Base-by-base conservation (phyloP, 2,888 invertebrate genomes). In the Drosophila picticornis region DNA sequence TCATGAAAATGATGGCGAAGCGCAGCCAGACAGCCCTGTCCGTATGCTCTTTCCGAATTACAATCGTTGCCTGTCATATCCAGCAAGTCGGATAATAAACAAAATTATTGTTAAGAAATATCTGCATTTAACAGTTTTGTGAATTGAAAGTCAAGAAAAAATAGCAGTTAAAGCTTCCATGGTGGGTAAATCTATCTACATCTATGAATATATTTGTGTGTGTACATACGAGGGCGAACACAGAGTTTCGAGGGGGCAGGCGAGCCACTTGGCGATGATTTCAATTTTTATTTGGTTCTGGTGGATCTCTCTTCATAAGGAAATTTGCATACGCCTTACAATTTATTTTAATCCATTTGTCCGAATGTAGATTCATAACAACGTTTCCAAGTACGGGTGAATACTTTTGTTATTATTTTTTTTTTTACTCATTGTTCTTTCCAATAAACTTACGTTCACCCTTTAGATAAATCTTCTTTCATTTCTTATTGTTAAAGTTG, bases 1-100 rank as follows among this genome's bases (percentile, higher is more conserved):
- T 27, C 59, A 66, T 55, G 13, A 52, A 59, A 53, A n/a, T 57
- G n/a, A 38, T 51, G 64, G 46, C 55, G 22, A 29, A 31, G 27
- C 32, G 32, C 32, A 36, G n/a, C n/a, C 56, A 60, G 73, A 50
- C 57, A 58, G 43, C 13, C n/a, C 19, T 11, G 19, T 56, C n/a
- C 29, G 38, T 22, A 62, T 56, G 46, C 79, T 34, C 59, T 72
- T 22, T 11, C 29, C 19, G 32, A 11, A 27, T 13, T 19, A 6
- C 52, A 11, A 29, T 32, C 34, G 43, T 48, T 38, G 19, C 1
- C 38, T 29, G 38, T 34, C 4, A 34, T 7, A 29, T 31, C 10
- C 34, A 13, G 5, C 25, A 46, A 2, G 46, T 25, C 46, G 9
- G 4, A 46, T 46, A 25, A 46, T 46, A 46, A 25, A 25, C 22